Base-by-base conservation (phyloP, 2,113 vertebrate genomes). In the Xenopus borealis region DNA sequence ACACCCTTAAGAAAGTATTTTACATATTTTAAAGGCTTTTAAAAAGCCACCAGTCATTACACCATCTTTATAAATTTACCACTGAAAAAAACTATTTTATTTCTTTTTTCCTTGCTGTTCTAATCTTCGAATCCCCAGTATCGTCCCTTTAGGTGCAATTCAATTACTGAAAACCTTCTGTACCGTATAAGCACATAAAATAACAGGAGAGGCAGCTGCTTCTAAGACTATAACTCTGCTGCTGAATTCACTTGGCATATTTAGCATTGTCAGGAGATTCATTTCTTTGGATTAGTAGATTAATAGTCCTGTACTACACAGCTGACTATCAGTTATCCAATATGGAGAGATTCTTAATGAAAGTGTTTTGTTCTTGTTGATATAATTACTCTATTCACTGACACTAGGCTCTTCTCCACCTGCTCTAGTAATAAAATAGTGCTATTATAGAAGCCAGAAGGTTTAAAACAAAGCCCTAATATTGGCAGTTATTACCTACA, bases 181-280 rank as follows among this genome's bases (percentile, higher is more conserved):
- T 20, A 23, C 57, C 57, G 13, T 59, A 59, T 59, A 59, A 59
- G 57, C 57, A 59, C 57, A 59, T 59, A 59, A 59, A 59, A 59
- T 59, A 59, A 59, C 7, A 59, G n/a, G 19, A 59, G n/a, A 59
- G 57, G 18, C 57, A 59, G 57, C 57, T 59, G 57, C 57, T 23
- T 59, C 19, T 12, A 9, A 23, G 19, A 23, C 57, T 59, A 59
- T 59, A 59, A 59, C 19, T 59, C 57, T 59, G 57, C 57, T 8
- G 57, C 57, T 11, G 57, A 23, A 12, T 20, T 59, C 57, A 59
- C 57, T 19, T 59, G 57, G 18, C 57, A 59, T 59, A 59, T 59
- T 59, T 3, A 59, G n/a, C 57, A 59, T 59, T 23, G 57, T 7
- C 57, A 20, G n/a, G 57, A 59, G 57, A 59, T 59, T 59, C n/a